Base-by-base conservation (phyloP, 2,888 invertebrate species). In the Lasius fuliginosus region DNA sequence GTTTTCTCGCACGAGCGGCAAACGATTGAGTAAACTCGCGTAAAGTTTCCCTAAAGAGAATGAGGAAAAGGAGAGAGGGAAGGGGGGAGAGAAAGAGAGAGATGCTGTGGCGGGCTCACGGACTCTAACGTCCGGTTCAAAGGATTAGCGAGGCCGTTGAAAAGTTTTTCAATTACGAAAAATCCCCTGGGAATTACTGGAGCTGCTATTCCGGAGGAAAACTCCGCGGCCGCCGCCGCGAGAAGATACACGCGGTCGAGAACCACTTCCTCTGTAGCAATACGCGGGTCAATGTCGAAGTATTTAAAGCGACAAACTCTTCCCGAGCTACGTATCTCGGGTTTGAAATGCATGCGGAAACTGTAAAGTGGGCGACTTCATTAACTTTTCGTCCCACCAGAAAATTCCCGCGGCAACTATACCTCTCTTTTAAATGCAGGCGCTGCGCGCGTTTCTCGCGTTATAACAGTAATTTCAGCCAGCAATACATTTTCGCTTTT, bases 121-220 rank as follows among this genome's bases (percentile, higher is more conserved):
- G 58, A 49, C 23, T 82, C 74, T 77, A 58, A 42, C 83, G 83
- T 73, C 46, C 74, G 69, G 82, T 71, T 68, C 73, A 67, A 62
- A 71, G 84, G 84, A 85, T 85, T 85, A 85, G 85, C 68, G 40
- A 68, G 62, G 64, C 56, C 46, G 49, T 53, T 58, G 67, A 64
- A 71, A 86, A 86, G 85, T 86, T 86, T 86, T 86, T 86, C 86
- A 86, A 86, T 86, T 86, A 86, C 85, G 75, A 85, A 85, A 86
- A 82, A 84, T 86, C 85, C 75, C 64, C 33, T 18, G 75, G 64
- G 84, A 74, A 84, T 85, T 84, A 81, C 68, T 46, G 40, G 58
- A 9, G n/a, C 67, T 18, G 67, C n/a, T 58, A 23, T 42, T 18
- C 23, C 33, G 18, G 27, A 18, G 69, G 58, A 27, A 27, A 49